Evolutionary conservation across 2,113 vertebrate species (phyloP).

Genomic region (Sander lucioperca): DNA sequence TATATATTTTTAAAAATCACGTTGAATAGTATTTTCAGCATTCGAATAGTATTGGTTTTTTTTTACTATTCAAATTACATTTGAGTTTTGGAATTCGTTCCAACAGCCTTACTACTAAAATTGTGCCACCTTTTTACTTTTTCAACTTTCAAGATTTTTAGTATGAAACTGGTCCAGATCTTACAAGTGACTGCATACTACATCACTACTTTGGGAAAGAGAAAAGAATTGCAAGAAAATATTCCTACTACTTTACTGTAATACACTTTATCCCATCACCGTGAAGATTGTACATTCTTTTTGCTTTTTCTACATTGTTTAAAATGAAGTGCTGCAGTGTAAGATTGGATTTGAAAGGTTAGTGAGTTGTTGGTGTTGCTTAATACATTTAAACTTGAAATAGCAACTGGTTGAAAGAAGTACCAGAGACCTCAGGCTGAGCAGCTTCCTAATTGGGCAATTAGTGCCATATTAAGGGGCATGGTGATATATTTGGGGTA

Average conservation of each 20-base stretch:
- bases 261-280: not conserved
- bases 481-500: not conserved
- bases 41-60: too few relatives aligned
- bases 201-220: too few relatives aligned
- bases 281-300: not conserved
- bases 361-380: not conserved
- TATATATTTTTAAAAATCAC: too few relatives aligned
- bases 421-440: constrained; percentile 1
- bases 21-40: too few relatives aligned
- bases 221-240: not conserved
- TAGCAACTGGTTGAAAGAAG: not conserved
- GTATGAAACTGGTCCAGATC: not conserved
- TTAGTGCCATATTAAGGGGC: constrained; percentile 35
- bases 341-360: not conserved
- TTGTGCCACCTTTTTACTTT: too few relatives aligned
- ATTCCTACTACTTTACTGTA: not conserved
- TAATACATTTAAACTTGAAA: constrained; percentile 22
- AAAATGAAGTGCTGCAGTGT: too few relatives aligned
- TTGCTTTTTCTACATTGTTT: not conserved
- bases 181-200: not conserved
- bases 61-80: too few relatives aligned
- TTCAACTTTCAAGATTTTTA: too few relatives aligned
- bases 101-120: too few relatives aligned
- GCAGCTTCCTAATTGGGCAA: constrained; percentile 32
- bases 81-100: too few relatives aligned